These are phyloP conservation scores for Apoderus coryli DNA, from an alignment of 2,888 invertebrate genomes.

Conservation along the genomic window DNA sequence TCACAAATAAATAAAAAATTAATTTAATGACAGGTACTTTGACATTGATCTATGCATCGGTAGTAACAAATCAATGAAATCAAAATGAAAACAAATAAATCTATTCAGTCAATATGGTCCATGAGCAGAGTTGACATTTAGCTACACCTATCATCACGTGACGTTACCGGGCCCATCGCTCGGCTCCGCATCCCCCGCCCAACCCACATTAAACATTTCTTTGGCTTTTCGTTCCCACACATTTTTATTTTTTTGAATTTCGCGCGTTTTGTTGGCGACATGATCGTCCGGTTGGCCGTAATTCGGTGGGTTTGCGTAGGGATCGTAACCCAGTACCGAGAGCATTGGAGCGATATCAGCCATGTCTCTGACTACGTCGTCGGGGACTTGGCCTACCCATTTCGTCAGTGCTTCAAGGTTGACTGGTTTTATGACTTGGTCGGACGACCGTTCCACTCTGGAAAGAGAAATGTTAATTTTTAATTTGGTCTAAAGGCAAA, in stretches of 20 bases:
- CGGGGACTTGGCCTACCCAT: conserved; percentile 82
- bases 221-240: conserved; percentile 32
- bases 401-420: conserved; percentile 90
- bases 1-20: no score
- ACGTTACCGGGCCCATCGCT: neutral
- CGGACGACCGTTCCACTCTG: conserved; percentile 93
- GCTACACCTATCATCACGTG: conserved; percentile 1
- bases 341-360: conserved; percentile 91
- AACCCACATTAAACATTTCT: conserved; percentile 29
- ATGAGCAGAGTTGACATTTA: no score
- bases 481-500: no score
- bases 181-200: conserved; percentile 21
- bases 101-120: no score
- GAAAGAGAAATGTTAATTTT: conserved; percentile 21
- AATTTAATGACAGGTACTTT: no score
- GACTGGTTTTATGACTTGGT: conserved; percentile 97
- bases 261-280: conserved; percentile 51
- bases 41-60: no score
- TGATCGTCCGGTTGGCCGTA: conserved; percentile 75
- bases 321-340: conserved; percentile 85
- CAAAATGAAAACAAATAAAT: no score
- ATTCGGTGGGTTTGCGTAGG: conserved; percentile 88
- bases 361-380: conserved; percentile 87
- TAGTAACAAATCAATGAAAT: no score
- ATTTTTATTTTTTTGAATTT: conserved; percentile 28